These are phyloP conservation scores for Conus betulinus DNA, from an alignment of 1,140 invertebrate genomes.

Conservation along the genomic window DNA sequence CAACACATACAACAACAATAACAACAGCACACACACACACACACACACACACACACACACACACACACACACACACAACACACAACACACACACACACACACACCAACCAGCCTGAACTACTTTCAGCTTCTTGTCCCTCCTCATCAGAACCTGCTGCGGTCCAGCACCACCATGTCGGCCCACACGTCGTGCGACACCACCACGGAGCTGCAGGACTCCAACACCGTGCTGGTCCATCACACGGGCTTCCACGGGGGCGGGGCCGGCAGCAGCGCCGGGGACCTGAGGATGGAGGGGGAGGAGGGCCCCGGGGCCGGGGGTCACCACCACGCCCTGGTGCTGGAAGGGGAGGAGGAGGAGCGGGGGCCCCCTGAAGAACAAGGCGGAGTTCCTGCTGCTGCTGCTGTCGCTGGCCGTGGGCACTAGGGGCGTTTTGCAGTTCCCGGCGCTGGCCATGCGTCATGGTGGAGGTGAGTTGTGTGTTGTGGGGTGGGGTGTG, in stretches of 20 bases:
- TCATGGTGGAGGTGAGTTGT: constrained; percentile 44
- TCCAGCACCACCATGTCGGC: not conserved
- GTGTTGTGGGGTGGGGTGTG: not conserved
- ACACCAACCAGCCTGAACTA: not conserved
- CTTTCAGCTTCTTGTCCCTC: not conserved
- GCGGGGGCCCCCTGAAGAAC: constrained; percentile 22
- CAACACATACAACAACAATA: no score
- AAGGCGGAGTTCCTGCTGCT: constrained; percentile 25
- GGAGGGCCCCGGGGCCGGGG: not conserved
- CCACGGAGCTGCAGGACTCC: constrained; percentile 12
- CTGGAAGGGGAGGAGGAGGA: constrained; percentile 34
- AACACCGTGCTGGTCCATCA: constrained; percentile 7
- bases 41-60: no score
- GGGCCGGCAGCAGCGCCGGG: not conserved
- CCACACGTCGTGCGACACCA: not conserved
- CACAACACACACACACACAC: no score
- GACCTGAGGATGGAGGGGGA: not conserved
- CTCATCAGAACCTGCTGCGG: no score
- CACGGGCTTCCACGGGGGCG: not conserved
- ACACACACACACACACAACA: no score
- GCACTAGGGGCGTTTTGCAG: constrained; percentile 29
- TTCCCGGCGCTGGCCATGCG: constrained; percentile 39
- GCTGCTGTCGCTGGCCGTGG: constrained; percentile 23
- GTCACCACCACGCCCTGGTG: constrained; percentile 16
- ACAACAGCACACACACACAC: no score